Percentiles rank a stretch among this genome's conserved stretches.
Conservation (phyloP, 2,797 vertebrate species). For the Mormyrus hasselquistii region DNA sequence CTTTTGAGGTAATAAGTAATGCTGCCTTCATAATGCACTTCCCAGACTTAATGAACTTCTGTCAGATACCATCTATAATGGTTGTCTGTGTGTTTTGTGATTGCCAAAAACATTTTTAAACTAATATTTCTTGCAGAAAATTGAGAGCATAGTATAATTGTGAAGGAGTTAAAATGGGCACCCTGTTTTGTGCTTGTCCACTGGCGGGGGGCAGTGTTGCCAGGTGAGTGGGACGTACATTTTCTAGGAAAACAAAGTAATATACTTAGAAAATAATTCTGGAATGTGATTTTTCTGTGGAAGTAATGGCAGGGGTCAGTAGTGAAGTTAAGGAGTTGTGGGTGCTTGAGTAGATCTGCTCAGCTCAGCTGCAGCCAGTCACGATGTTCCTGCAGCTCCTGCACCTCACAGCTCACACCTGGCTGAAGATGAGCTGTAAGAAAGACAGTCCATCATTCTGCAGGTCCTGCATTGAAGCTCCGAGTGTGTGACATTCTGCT, state of each 20-base stretch:
- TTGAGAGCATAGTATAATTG: not conserved
- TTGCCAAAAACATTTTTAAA: not conserved
- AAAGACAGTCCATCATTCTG: not conserved
- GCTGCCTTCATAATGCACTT: not conserved
- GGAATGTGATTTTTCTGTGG: not conserved
- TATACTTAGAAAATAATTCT: not conserved
- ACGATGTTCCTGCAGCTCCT: not conserved
- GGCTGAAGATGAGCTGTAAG: not conserved
- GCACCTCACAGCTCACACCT: not conserved
- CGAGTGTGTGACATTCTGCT: not conserved
- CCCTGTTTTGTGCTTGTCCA: not conserved
- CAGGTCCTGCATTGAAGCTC: not conserved
- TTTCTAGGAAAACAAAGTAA: not conserved
- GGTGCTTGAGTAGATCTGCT: not conserved
- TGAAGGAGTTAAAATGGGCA: not conserved
- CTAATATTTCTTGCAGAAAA: not conserved
- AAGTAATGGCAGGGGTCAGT: not conserved
- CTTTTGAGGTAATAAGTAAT: not conserved
- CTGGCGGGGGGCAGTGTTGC: not conserved
- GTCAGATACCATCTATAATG: not conserved
- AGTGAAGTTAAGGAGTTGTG: not conserved
- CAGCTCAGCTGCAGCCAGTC: not conserved
- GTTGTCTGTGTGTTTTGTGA: not conserved
- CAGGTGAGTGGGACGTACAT: too few relatives aligned
- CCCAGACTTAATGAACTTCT: not conserved